Evolutionary conservation across 2,888 invertebrate genomes (phyloP).

Genomic region (Lithophane ornitopus): DNA sequence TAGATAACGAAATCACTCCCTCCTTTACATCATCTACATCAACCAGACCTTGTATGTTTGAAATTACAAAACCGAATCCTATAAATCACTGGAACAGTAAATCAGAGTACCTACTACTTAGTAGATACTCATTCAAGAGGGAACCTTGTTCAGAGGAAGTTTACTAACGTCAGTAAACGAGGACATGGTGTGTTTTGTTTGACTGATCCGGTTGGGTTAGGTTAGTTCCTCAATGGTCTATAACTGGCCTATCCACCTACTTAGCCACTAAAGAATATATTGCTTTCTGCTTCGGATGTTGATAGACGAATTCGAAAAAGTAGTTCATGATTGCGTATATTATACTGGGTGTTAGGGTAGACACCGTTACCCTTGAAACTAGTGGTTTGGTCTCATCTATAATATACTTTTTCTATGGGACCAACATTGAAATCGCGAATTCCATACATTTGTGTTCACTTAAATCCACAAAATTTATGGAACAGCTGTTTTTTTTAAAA

Average conservation of each 20-base stretch:
- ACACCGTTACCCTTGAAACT: no score
- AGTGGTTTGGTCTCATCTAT: no score
- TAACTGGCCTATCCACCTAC: not conserved
- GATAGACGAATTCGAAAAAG: not conserved
- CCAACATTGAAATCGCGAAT: no score
- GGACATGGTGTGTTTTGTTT: slow-evolving; percentile 23
- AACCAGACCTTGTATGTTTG: slow-evolving; percentile 18
- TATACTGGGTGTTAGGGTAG: no score
- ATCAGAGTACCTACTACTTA: slow-evolving; percentile 29
- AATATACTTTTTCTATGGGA: no score
- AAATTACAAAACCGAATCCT: slow-evolving; percentile 10
- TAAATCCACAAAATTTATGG: no score
- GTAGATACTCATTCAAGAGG: not conserved
- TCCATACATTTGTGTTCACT: no score
- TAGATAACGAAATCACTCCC: not conserved
- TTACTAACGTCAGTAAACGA: slow-evolving; percentile 37
- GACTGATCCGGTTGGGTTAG: slow-evolving; percentile 23
- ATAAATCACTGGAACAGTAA: slow-evolving; percentile 29
- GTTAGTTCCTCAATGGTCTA: slow-evolving; percentile 14
- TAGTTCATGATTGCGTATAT: not conserved
- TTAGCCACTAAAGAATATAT: not conserved
- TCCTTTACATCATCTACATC: slow-evolving; percentile 3
- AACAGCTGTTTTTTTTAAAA: no score
- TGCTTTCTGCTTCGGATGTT: not conserved
- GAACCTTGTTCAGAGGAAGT: slow-evolving; percentile 41